Evolutionary conservation across 2,113 vertebrate species (phyloP), one percentile per base, ranked within the genome.

Genomic region (Nettapus auritus): DNA sequence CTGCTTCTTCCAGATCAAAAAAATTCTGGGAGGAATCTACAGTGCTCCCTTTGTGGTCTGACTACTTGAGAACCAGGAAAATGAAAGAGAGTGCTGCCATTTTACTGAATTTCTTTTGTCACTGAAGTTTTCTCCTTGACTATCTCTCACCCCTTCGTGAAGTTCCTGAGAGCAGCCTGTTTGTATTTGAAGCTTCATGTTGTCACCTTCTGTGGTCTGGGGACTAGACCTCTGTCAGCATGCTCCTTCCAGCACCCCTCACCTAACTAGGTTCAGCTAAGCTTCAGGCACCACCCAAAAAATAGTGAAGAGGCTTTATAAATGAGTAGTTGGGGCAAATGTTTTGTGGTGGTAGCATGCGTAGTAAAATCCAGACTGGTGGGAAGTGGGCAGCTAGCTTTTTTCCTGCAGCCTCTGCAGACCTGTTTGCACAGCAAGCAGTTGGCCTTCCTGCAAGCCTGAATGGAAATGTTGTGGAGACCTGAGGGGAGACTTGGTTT

Each of bases 211-310:
- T n/a, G 3, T 40, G n/a, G 12, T 8, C 31, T 36, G 48, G 34
- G 64, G n/a, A 28, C 1, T 14, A 14, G 57, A 34, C 13, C 13
- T 74, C 56, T 62, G n/a, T 40, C 22, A 57, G 0, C 0, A 4
- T 6, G 4, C 6, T 81, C 46, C 74, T 62, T 33, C 33, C 12
- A 57, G 34, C 16, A 52, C 11, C 1, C 4, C 13, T 68, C 14
- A 46, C 55, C 25, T 19, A 20, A 7, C 12, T 22, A 13, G 23
- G 29, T 57, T 83, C 73, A 70, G 11, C 14, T 69, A 33, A 60
- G 48, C 20, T 77, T 73, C 1, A 0, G 20, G 44, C 25, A 83
- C 38, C 20, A 28, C 26, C 17, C 71, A 13, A 36, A 38, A 40
- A 22, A 28, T 2, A 44, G 16, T 25, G 38, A 68, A 40, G 31